A percentile compares a stretch with the other conserved stretches of the same genome.
These are phyloP conservation scores for Gouania willdenowi DNA, from an alignment of 2,797 vertebrate species.

Conservation along the genomic window DNA sequence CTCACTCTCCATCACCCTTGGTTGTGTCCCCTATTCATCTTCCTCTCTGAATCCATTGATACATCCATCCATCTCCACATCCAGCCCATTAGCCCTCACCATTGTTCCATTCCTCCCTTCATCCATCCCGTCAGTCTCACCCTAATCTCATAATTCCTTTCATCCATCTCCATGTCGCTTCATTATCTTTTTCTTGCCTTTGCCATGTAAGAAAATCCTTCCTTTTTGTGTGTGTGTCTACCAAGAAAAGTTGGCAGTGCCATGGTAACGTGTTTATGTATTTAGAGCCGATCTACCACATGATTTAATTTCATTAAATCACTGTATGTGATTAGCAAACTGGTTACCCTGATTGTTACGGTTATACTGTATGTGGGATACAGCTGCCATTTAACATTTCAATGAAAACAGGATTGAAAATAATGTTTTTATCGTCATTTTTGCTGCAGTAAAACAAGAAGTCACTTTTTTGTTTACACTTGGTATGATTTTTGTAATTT, in stretches of 20 bases:
- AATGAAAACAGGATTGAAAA: no score
- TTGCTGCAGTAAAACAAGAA: no score
- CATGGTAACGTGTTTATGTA: no score
- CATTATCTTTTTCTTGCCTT: constrained; percentile 11
- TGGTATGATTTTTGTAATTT: no score
- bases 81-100: constrained; percentile 58
- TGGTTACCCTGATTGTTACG: no score
- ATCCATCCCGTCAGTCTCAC: constrained; percentile 44
- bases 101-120: constrained; percentile 26
- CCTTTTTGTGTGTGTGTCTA: not conserved
- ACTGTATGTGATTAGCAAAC: no score
- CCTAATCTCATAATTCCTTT: constrained; percentile 26
- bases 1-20: constrained; percentile 43
- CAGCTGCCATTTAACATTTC: no score
- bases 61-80: constrained; percentile 51
- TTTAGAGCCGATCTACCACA: no score
- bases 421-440: no score
- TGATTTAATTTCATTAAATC: no score
- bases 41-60: constrained; percentile 49
- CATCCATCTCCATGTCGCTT: constrained; percentile 15
- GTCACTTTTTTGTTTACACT: no score
- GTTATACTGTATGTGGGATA: no score
- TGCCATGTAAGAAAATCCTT: not conserved
- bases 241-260: not conserved
- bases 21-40: constrained; percentile 41